These are phyloP conservation scores for Cynopterus brachyotis DNA, from an alignment of 2,113 vertebrate genomes.

Conservation along the genomic window DNA sequence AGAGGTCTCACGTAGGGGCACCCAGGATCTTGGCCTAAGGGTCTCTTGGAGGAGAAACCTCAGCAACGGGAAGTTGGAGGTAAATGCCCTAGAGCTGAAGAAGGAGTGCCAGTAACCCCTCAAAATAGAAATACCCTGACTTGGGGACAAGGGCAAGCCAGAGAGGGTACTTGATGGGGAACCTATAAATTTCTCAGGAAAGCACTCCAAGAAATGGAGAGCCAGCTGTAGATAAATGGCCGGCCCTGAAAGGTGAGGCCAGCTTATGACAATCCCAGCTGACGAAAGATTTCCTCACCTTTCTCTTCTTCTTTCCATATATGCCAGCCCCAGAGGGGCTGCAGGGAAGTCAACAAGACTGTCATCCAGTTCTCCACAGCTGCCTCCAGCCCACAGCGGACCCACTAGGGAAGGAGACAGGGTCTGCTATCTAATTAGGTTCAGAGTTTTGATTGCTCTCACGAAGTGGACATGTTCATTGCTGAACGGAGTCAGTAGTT, in stretches of 20 bases:
- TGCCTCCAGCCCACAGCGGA: background rate
- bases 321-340: background rate
- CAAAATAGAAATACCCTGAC: background rate
- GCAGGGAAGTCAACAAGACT: background rate
- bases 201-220: background rate
- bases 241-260: background rate
- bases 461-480: background rate
- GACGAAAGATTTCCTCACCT: background rate
- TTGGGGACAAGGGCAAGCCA: too few species aligned
- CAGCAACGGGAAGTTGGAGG: background rate
- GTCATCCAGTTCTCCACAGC: background rate
- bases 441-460: background rate
- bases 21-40: background rate
- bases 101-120: background rate
- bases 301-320: background rate
- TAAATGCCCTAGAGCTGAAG: background rate
- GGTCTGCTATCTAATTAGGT: background rate
- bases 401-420: background rate
- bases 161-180: background rate
- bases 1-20: background rate
- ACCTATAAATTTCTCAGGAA: background rate
- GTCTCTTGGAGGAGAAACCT: background rate
- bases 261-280: background rate
- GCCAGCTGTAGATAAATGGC: background rate
- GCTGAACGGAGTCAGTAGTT: background rate